phyloP scores from a whole-genome alignment of 2,113 vertebrate species.

The Hydrolagus affinis region DNA sequence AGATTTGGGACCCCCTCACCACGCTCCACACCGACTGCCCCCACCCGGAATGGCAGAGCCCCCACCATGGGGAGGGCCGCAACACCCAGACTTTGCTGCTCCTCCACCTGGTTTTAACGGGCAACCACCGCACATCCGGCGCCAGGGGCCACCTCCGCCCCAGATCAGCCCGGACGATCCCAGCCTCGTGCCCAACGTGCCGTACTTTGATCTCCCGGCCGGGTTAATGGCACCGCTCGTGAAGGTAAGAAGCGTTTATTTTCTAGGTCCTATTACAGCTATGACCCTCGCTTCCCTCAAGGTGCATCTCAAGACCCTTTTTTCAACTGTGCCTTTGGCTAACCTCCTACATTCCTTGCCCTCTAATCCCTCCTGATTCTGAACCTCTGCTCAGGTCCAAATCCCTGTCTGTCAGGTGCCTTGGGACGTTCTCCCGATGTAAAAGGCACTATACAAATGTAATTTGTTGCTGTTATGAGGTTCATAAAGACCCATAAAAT shows the following conservation, averaged over 20 bases:
- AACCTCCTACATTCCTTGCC: too few species aligned
- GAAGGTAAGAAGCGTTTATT: conserved; percentile 60
- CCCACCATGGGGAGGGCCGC: conserved; percentile 82
- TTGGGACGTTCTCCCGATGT: too few species aligned
- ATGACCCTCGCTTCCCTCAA: too few species aligned
- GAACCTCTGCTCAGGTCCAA: too few species aligned
- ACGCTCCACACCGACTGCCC: conserved; percentile 82
- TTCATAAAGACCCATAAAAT: not conserved
- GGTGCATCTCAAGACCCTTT: too few species aligned
- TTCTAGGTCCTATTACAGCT: too few species aligned
- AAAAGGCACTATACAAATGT: too few species aligned
- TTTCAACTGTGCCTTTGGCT: too few species aligned
- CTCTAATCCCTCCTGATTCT: too few species aligned
- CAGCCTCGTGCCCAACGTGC: conserved; percentile 90
- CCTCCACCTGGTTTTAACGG: conserved; percentile 91
- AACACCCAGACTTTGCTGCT: conserved; percentile 84
- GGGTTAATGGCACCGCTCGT: conserved; percentile 94
- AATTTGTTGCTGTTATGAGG: too few species aligned
- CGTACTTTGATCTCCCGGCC: conserved; percentile 93
- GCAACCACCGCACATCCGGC: conserved; percentile 83
- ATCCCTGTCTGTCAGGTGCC: too few species aligned
- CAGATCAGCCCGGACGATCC: conserved; percentile 85
- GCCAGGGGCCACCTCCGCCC: conserved; percentile 66
- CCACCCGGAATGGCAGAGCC: conserved; percentile 85
- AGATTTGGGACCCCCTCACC: conserved; percentile 94